These are phyloP conservation scores for Sebastes wilsoni DNA, from an alignment of 2,797 vertebrate species.

Conservation along the genomic window DNA sequence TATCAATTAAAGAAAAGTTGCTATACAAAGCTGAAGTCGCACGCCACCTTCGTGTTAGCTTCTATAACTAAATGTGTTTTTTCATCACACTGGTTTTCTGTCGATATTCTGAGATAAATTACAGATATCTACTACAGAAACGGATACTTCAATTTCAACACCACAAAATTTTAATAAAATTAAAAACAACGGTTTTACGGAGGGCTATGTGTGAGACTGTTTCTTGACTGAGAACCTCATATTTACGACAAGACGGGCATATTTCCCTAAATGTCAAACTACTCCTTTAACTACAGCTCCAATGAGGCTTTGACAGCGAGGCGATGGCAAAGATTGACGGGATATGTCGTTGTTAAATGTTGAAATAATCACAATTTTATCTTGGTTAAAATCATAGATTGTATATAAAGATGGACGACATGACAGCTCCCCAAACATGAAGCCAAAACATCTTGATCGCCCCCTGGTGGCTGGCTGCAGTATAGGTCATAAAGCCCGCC, in stretches of 20 bases:
- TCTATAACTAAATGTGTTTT: background rate
- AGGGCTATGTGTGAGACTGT: background rate
- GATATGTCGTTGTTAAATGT: background rate
- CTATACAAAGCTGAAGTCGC: background rate
- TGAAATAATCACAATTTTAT: background rate
- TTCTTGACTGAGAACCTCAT: background rate
- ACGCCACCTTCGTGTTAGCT: background rate
- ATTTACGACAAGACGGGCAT: background rate
- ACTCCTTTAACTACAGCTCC: background rate
- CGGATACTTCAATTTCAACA: background rate
- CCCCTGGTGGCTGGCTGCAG: no score
- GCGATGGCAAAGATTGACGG: background rate
- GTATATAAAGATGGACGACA: no score
- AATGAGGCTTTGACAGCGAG: background rate
- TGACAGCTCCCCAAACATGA: no score
- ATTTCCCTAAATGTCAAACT: background rate
- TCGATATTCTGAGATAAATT: background rate
- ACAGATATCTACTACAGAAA: background rate
- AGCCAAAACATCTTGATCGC: no score
- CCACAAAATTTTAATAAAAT: background rate
- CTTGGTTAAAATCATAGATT: background rate
- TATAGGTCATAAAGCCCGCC: accelerated
- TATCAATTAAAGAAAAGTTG: background rate
- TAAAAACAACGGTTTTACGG: background rate
- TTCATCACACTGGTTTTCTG: background rate